Evolutionary conservation across 2,888 invertebrate species (phyloP).

Genomic region (Tachina grossa): DNA sequence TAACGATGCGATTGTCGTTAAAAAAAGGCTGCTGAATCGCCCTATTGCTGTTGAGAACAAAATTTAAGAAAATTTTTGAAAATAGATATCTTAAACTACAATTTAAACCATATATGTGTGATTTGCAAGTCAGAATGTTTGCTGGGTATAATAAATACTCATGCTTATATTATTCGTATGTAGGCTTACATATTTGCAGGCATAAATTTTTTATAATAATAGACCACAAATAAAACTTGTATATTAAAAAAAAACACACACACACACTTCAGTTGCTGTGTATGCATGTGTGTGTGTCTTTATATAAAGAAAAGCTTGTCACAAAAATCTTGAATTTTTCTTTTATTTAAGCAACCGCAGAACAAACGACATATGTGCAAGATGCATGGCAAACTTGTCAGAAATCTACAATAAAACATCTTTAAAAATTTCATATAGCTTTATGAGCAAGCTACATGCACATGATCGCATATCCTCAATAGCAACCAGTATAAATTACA

Average conservation of each 20-base stretch:
- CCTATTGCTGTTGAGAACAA: no score
- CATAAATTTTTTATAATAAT: constrained; percentile 42
- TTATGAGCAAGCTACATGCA: constrained; percentile 12
- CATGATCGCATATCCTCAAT: background rate
- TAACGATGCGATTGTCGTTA: no score
- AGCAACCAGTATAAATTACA: constrained; percentile 23
- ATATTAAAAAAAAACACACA: background rate
- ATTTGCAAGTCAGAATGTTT: no score
- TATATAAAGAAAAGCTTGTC: constrained; percentile 57
- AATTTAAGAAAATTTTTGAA: no score
- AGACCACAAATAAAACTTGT: constrained; percentile 43
- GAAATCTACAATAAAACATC: constrained; percentile 47
- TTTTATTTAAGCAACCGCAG: constrained; percentile 21
- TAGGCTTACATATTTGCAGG: background rate
- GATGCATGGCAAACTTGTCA: constrained; percentile 34
- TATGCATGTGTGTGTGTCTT: background rate
- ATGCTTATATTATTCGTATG: background rate
- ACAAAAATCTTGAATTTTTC: constrained; percentile 56
- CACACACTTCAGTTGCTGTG: background rate
- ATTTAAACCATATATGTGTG: no score
- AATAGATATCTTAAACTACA: no score
- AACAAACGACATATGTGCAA: constrained; percentile 43
- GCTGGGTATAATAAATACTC: background rate
- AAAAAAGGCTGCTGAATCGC: no score
- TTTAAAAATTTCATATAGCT: constrained; percentile 38